Conservation (phyloP, 1,140 invertebrate species). For the Antheraea mylitta region DNA sequence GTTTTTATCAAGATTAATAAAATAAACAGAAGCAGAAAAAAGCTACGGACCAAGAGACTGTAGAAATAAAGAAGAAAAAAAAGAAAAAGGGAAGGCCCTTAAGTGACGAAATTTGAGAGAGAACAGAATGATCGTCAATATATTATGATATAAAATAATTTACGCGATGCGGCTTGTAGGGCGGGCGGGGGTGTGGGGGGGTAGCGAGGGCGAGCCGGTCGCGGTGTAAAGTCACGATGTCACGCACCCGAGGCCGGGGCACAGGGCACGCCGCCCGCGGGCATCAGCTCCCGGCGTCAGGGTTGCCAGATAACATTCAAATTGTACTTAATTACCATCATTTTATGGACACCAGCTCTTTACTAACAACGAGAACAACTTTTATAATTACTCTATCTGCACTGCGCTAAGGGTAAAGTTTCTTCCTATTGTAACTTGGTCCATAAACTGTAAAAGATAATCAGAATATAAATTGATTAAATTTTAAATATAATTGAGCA, state of each 20-base stretch:
- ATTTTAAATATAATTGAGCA: no score
- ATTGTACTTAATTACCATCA: constrained; percentile 7
- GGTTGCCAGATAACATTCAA: not conserved
- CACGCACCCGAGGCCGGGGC: constrained; percentile 35
- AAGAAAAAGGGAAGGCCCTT: not conserved
- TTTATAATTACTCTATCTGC: not conserved
- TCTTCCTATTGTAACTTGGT: not conserved
- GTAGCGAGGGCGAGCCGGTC: constrained; percentile 12
- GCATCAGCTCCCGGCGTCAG: not conserved
- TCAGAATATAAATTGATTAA: no score
- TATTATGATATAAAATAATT: constrained; percentile 62
- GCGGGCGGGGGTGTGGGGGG: constrained; percentile 10
- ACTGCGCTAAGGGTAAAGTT: not conserved
- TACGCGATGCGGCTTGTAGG: constrained; percentile 19
- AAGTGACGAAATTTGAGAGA: not conserved
- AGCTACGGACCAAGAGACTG: no score
- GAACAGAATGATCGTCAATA: constrained; percentile 37
- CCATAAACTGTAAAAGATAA: no score
- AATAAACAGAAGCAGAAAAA: no score
- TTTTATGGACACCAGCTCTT: constrained; percentile 3
- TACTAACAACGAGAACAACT: not conserved
- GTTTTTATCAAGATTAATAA: no score
- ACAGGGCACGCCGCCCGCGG: constrained; percentile 10
- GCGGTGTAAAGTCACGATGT: constrained; percentile 55
- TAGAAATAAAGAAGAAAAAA: no score